A percentile compares a stretch with the other conserved stretches of the same genome.
Evolutionary conservation across 2,797 vertebrate genomes (phyloP).

Genomic region (Tangara arthus): DNA sequence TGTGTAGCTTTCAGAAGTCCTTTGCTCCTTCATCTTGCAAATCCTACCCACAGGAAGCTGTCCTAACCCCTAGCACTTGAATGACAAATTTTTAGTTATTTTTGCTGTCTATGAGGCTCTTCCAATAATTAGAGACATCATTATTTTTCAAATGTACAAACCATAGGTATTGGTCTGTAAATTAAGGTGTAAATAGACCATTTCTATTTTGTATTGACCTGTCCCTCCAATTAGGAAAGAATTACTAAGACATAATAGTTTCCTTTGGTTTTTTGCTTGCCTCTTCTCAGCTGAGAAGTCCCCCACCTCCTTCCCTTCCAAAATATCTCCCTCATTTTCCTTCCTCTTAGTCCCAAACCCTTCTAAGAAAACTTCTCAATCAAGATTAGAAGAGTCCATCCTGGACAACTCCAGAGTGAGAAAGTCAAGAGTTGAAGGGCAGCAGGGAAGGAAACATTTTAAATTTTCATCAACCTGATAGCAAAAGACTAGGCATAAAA

Average conservation of each 20-base stretch:
- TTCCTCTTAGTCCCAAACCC: neutral
- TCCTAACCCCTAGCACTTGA: neutral
- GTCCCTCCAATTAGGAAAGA: neutral
- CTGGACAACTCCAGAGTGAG: neutral
- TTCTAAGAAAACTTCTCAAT: neutral
- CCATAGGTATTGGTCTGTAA: neutral
- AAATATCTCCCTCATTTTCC: neutral
- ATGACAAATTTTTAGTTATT: neutral
- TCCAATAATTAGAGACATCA: neutral
- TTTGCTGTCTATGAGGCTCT: neutral
- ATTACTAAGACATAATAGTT: neutral
- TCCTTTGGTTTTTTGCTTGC: neutral
- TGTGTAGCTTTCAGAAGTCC: neutral
- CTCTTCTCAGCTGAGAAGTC: neutral
- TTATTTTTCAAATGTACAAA: neutral
- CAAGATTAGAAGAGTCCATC: neutral
- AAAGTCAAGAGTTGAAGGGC: neutral
- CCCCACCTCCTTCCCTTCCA: neutral
- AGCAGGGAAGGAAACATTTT: neutral
- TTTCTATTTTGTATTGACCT: neutral
- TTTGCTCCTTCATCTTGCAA: neutral
- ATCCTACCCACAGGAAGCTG: neutral
- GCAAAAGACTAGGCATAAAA: neutral
- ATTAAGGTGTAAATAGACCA: neutral
- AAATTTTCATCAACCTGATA: neutral